These are phyloP conservation scores for Silurus glanis DNA, from an alignment of 2,113 vertebrate genomes.

Conservation along the genomic window DNA sequence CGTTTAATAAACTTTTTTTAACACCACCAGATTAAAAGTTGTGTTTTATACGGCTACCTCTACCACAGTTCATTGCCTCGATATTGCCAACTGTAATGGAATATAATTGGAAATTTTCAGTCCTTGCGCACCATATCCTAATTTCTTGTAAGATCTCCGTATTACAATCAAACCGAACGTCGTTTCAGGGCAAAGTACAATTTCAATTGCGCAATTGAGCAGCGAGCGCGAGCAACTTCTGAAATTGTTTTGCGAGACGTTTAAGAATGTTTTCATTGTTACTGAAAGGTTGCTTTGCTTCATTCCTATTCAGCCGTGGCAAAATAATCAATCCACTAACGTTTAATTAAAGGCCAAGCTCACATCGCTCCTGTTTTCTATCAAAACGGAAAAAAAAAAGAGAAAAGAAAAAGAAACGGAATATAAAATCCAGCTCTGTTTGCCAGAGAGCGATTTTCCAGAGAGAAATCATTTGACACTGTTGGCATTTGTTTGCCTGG, in stretches of 20 bases:
- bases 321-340: slow-evolving; percentile 65
- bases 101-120: background rate
- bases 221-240: slow-evolving; percentile 38
- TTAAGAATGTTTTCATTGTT: slow-evolving; percentile 54
- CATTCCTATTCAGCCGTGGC: slow-evolving; percentile 57
- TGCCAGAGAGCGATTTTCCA: slow-evolving; percentile 62
- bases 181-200: background rate
- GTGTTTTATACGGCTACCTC: background rate
- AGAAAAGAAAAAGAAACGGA: slow-evolving; percentile 24
- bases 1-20: background rate
- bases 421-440: slow-evolving; percentile 55
- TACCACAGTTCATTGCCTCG: background rate
- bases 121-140: background rate
- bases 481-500: slow-evolving; percentile 78
- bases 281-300: slow-evolving; percentile 54
- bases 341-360: slow-evolving; percentile 78
- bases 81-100: background rate
- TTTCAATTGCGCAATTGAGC: slow-evolving; percentile 34
- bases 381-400: slow-evolving; percentile 16
- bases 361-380: slow-evolving; percentile 63
- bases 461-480: slow-evolving; percentile 69
- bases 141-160: background rate
- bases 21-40: background rate
- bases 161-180: background rate
- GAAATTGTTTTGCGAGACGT: slow-evolving; percentile 55